phyloP scores from a whole-genome alignment of 2,113 vertebrate species.

The Mus pahari region DNA sequence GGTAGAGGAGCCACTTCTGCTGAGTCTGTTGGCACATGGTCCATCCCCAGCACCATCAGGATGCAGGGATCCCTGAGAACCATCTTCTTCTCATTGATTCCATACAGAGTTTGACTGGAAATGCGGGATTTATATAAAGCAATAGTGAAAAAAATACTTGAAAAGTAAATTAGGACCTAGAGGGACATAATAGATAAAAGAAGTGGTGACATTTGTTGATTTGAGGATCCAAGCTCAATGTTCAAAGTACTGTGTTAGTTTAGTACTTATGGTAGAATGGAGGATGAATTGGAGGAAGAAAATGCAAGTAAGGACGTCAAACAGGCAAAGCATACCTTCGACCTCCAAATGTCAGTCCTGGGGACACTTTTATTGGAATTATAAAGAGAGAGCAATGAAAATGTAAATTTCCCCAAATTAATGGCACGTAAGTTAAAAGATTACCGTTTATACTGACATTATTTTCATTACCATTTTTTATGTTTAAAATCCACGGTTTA shows the following conservation, averaged over 20 bases:
- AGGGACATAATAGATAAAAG: background rate
- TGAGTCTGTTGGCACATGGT: background rate
- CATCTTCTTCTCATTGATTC: background rate
- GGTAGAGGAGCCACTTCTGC: background rate
- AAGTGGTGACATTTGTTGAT: background rate
- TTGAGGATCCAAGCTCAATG: background rate
- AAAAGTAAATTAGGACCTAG: slow-evolving; percentile 4
- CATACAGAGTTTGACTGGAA: background rate
- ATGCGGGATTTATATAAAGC: background rate
- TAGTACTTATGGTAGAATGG: background rate
- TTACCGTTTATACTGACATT: background rate
- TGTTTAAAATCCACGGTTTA: background rate
- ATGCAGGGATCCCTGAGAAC: background rate
- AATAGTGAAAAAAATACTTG: background rate
- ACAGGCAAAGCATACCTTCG: background rate
- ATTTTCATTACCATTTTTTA: background rate
- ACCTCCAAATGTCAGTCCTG: background rate
- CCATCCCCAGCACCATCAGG: background rate
- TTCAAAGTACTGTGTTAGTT: background rate
- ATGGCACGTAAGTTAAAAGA: background rate
- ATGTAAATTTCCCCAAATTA: background rate
- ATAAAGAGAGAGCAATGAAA: background rate
- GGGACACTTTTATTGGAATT: background rate
- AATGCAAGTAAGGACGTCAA: background rate
- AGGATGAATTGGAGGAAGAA: background rate